These are phyloP conservation scores for Mya arenaria DNA, from an alignment of 1,140 invertebrate species.

Conservation along the genomic window DNA sequence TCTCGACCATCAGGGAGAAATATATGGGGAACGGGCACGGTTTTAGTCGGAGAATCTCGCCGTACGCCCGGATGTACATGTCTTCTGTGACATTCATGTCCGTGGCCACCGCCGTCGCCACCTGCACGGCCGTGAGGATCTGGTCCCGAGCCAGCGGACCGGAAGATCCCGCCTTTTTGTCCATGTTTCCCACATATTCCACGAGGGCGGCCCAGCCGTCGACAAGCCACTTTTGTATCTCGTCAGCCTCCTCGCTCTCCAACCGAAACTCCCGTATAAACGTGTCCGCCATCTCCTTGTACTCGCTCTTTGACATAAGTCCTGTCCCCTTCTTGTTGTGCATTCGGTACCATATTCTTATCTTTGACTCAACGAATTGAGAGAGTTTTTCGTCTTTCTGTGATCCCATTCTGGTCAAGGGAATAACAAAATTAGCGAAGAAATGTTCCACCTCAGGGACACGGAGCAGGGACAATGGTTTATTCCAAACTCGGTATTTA, in stretches of 20 bases:
- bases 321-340: slow-evolving; percentile 53
- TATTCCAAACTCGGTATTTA: too few species aligned
- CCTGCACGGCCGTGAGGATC: slow-evolving; percentile 21
- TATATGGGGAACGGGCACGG: slow-evolving; percentile 21
- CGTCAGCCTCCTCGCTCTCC: slow-evolving; percentile 7
- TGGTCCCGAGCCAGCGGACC: slow-evolving; percentile 5
- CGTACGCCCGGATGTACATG: slow-evolving; percentile 36
- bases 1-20: slow-evolving; percentile 39
- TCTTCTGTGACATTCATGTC: slow-evolving; percentile 45
- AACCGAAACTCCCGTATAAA: slow-evolving; percentile 46
- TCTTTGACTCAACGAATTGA: slow-evolving; percentile 38
- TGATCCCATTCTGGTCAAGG: too few species aligned
- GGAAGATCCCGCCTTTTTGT: too few species aligned
- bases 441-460: too few species aligned
- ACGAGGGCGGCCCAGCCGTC: slow-evolving; percentile 47
- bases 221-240: slow-evolving; percentile 42
- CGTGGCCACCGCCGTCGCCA: slow-evolving; percentile 19
- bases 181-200: slow-evolving; percentile 3
- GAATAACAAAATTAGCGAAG: too few species aligned
- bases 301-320: slow-evolving; percentile 36
- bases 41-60: slow-evolving; percentile 24
- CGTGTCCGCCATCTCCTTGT: slow-evolving; percentile 30
- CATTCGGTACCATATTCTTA: slow-evolving; percentile 46
- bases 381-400: too few species aligned
- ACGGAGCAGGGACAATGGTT: too few species aligned